These are phyloP conservation scores for Ophioderma brevispina DNA, from an alignment of 35 echinoderm and acorn worm genomes.

Conservation along the genomic window DNA sequence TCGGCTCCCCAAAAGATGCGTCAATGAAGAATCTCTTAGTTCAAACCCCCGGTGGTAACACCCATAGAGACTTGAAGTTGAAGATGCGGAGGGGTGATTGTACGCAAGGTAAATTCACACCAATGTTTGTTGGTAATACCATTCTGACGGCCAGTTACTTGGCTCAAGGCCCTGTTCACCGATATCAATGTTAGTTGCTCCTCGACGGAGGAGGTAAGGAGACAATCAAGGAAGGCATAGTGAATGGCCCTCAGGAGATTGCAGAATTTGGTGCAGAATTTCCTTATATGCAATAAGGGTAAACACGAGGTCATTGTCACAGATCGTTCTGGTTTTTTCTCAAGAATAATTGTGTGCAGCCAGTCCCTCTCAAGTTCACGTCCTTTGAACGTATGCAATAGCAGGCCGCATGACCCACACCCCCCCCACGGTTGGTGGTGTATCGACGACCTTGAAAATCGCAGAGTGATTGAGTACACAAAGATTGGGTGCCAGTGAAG, in stretches of 20 bases:
- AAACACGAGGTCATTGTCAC: neutral
- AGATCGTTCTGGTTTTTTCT: neutral
- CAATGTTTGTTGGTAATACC: neutral
- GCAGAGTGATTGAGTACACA: neutral
- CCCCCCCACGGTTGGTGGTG: too few species aligned
- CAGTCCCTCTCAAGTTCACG: neutral
- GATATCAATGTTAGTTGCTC: neutral
- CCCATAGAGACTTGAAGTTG: neutral
- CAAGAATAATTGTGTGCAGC: neutral
- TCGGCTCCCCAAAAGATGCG: neutral
- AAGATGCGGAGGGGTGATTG: neutral
- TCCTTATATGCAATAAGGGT: neutral
- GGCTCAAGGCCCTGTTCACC: neutral
- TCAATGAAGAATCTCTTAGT: neutral
- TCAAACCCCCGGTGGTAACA: neutral
- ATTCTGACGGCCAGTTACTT: neutral
- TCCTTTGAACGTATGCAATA: neutral
- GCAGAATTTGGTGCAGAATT: neutral
- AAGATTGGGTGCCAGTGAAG: neutral
- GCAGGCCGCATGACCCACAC: neutral
- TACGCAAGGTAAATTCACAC: neutral
- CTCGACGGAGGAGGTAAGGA: neutral
- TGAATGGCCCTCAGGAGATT: neutral
- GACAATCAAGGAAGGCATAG: neutral
- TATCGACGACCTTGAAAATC: neutral